Percentiles rank a stretch among this genome's conserved stretches.
Evolutionary conservation across 2,888 invertebrate species (phyloP).

Genomic region (Melieria picta): DNA sequence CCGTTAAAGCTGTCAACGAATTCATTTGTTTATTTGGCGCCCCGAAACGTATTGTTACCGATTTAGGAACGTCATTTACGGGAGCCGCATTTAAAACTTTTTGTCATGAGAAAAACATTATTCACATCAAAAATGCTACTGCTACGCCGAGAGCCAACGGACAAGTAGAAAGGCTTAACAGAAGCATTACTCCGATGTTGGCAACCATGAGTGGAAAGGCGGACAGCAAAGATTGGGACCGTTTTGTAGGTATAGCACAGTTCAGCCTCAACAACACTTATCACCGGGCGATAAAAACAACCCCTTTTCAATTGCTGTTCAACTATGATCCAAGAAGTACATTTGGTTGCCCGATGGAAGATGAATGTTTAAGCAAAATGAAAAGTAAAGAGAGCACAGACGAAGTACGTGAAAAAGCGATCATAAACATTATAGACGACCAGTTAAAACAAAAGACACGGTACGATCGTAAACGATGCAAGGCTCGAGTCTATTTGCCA

Average conservation of each 20-base stretch:
- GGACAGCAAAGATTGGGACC: slow-evolving; percentile 33
- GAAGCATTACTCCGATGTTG: slow-evolving; percentile 34
- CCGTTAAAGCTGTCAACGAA: too few species aligned
- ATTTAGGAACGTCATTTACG: slow-evolving; percentile 48
- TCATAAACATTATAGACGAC: not conserved
- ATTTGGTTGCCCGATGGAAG: too few species aligned
- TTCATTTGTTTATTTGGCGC: too few species aligned
- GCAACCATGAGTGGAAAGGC: slow-evolving; percentile 20
- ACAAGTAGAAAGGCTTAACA: slow-evolving; percentile 33
- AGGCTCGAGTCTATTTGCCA: slow-evolving; percentile 4
- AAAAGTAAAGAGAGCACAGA: not conserved
- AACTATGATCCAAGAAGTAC: too few species aligned
- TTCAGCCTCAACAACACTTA: slow-evolving; percentile 33
- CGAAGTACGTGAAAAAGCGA: not conserved
- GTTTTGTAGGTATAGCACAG: slow-evolving; percentile 28
- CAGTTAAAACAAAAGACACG: not conserved
- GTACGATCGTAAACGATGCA: slow-evolving; percentile 8
- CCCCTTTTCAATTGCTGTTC: slow-evolving; percentile 16
- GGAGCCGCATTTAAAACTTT: slow-evolving; percentile 43
- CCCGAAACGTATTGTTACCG: slow-evolving; percentile 36
- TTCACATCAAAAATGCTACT: slow-evolving; percentile 46
- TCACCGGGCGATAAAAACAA: slow-evolving; percentile 29
- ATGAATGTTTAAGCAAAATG: too few species aligned
- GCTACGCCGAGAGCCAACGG: slow-evolving; percentile 46
- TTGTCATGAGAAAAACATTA: slow-evolving; percentile 40